A percentile compares a stretch with the other conserved stretches of the same genome.
These are phyloP conservation scores for Anguilla obscura DNA, from an alignment of 2,797 vertebrate genomes.

Conservation along the genomic window DNA sequence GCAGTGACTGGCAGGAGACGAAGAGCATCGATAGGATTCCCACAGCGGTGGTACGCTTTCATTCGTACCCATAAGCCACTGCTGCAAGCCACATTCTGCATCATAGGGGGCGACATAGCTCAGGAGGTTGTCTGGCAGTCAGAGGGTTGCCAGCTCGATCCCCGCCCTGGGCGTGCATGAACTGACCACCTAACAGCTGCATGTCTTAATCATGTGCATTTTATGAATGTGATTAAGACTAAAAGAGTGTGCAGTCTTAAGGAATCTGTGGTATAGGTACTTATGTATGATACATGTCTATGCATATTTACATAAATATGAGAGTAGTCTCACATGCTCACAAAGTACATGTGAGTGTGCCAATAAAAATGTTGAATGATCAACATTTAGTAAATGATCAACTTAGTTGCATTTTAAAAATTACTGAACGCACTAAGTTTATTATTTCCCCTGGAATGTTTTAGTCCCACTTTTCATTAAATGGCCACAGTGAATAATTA, in stretches of 20 bases:
- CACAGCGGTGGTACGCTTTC: neutral
- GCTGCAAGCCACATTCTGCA: conserved; percentile 21
- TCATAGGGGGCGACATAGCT: neutral
- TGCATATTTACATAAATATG: neutral
- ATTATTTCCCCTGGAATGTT: neutral
- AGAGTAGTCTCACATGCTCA: neutral
- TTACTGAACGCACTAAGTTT: neutral
- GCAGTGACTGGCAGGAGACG: too few species aligned
- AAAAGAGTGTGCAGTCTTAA: neutral
- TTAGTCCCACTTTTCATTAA: neutral
- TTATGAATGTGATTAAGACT: neutral
- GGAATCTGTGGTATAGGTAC: neutral
- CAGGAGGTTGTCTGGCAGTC: too few species aligned
- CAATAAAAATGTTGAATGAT: neutral
- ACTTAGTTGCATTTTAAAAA: neutral
- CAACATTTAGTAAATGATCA: neutral
- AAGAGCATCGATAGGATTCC: too few species aligned
- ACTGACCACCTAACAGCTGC: neutral
- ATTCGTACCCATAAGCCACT: neutral
- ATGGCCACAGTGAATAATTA: neutral
- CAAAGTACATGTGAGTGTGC: neutral
- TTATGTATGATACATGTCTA: neutral
- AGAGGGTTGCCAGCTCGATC: too few species aligned
- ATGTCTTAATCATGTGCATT: neutral
- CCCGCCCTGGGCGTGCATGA: neutral